Evolutionary conservation across 2,888 invertebrate species (phyloP), one percentile per base, ranked within the genome.

Genomic region (Tiphia femorata): DNA sequence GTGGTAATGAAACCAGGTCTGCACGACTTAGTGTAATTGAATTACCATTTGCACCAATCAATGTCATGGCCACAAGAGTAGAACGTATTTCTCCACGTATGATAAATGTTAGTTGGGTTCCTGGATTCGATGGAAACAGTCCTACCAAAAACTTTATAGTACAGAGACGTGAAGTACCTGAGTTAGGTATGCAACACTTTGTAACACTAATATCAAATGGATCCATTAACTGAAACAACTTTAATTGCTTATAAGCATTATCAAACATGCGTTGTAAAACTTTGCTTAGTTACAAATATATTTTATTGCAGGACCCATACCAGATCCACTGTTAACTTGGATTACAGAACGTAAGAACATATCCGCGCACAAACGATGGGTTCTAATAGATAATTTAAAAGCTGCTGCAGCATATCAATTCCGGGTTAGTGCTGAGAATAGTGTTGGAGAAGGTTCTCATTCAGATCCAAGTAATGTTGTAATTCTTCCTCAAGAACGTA

Each of bases 321-420:
- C 94, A 43, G 94, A 95, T 81, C 92, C 93, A 0, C 84, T 94
- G 37, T 85, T 94, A 48, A 95, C 94, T 82, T 96, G 96, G 96
- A 88, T 94, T 53, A 95, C 95, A 5, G 94, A 95, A 78, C 85
- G 93, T 49, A 90, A 92, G 76, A 96, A 96, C 77, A 93, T 96
- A 1, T 93, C 95, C 0, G 88, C 93, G 2, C 87, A 87, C 48
- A 90, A 91, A 67, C 89, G 94, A 42, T 94, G 92, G 91, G 88
- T 93, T 8, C 83, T 95, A 29, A 85, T 98, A 43, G 91, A 91
- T 35, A 93, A 93, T 78, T 86, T 98, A 42, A 95, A 96, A 84
- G 98, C 98, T 0, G 97, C 98, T 0, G 93, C 96, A 0, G 92
- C 94, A 0, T 99, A 98, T 84, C 96, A 97, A 83, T 99, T 99